Conservation (phyloP, 2,113 vertebrate species). For the Falcunculus frontatus region DNA sequence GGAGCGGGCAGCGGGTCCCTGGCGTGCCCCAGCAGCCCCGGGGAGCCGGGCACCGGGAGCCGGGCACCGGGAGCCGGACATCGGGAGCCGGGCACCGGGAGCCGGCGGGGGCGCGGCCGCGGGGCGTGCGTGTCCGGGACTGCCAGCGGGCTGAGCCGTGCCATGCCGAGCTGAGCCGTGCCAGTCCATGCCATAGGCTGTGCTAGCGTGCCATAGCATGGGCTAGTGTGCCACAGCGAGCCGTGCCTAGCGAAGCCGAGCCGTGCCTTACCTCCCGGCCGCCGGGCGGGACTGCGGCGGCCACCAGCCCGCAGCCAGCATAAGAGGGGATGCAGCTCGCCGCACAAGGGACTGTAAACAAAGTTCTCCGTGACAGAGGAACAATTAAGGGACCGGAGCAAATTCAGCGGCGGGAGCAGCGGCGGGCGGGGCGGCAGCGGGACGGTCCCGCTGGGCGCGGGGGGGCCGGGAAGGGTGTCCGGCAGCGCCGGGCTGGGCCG, state of each 20-base stretch:
- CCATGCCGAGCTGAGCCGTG: neutral
- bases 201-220: neutral
- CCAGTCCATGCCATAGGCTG: neutral
- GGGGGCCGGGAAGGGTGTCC: neutral
- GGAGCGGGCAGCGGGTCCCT: neutral
- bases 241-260: neutral
- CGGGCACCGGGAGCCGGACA: neutral
- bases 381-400: conserved; percentile 69
- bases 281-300: conserved; percentile 55
- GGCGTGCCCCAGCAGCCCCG: neutral
- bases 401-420: conserved; percentile 46
- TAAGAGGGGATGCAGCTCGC: conserved; percentile 49
- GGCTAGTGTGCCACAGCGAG: neutral
- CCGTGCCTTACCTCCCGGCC: conserved; percentile 69
- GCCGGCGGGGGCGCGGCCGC: neutral
- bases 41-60: neutral
- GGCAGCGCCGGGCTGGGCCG: neutral
- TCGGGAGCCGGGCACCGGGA: neutral
- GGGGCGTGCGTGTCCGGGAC: neutral
- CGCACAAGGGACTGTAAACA: conserved; percentile 67
- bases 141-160: neutral
- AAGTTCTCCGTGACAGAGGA: conserved; percentile 56
- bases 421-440: neutral
- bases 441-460: neutral
- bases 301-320: neutral